Base-by-base conservation (phyloP, 2,113 vertebrate species). In the Erythrolamprus reginae region DNA sequence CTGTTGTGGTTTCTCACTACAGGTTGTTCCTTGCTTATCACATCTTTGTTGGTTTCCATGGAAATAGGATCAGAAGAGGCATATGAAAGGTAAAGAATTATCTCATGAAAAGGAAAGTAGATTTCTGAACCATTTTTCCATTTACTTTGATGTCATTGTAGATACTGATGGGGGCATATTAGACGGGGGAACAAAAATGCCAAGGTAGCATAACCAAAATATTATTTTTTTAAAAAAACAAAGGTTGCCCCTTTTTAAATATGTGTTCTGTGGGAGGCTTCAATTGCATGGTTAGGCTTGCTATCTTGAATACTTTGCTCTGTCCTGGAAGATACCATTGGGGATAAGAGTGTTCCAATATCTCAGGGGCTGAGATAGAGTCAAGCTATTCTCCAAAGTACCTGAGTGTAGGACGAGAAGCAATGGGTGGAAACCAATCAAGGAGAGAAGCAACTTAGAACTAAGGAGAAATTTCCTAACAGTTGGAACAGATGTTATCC, bases 41-140 rank as follows among this genome's bases (percentile, higher is more conserved):
- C 51, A 87, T 53, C 84, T 13, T 93, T 51, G 88, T 45, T 21
- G 87, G 95, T 96, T 95, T 93, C 96, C 95, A 96, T 96, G 94
- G 95, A 93, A 95, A 95, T 90, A 42, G 86, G 93, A 93, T 70
- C 48, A 90, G 94, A 33, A 55, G 89, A 47, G 89, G 15, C 10
- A 4, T 3, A 23, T 87, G 90, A 88, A n/a, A 48, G 86, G 92
- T 91, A n/a, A 55, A 21, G 70, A 56, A 26, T 23, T 48, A 87
- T 38, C 70, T 87, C 42, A 83, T 83, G 86, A 56, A 88, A 91
- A 82, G 38, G 50, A 5, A 88, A 13, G 51, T 23, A 88, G 28
- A n/a, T 45, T 88, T 88, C 21, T 47, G 33, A 82, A 56, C 82
- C 6, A 13, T 56, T 55, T 82, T 50, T 47, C 3, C 9, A 58